These are phyloP conservation scores for Pantelozetes paolii DNA, from an alignment of 2,888 invertebrate species.

Conservation along the genomic window DNA sequence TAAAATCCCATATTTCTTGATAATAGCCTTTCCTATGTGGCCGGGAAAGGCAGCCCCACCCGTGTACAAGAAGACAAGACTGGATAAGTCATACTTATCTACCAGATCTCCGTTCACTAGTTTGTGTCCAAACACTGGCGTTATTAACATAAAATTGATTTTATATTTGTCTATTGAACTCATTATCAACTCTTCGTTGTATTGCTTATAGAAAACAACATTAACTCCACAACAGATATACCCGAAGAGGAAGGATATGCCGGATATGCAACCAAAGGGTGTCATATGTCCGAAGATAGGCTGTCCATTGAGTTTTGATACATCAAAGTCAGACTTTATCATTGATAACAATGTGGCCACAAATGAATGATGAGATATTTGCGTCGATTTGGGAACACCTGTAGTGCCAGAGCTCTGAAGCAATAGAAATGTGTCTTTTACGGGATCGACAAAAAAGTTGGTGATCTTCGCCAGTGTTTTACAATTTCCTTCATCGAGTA, in stretches of 20 bases:
- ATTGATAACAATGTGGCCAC: background rate
- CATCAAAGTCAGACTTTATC: background rate
- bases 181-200: background rate
- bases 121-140: background rate
- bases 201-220: background rate
- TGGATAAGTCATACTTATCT: constrained; percentile 16
- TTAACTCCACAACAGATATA: background rate
- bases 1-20: background rate
- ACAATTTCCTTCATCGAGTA: background rate
- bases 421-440: background rate
- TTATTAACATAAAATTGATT: background rate
- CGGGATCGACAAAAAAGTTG: background rate
- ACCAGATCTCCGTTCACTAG: background rate
- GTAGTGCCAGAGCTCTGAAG: constrained; percentile 21
- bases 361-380: background rate
- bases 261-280: background rate
- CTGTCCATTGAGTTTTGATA: background rate
- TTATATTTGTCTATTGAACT: background rate
- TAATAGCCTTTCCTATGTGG: background rate
- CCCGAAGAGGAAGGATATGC: background rate
- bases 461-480: background rate
- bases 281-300: background rate
- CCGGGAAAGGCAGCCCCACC: background rate
- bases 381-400: constrained; percentile 14
- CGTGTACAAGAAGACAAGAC: background rate